These are phyloP conservation scores for Ophion ventricosus DNA, from an alignment of 2,888 invertebrate species.

Conservation along the genomic window DNA sequence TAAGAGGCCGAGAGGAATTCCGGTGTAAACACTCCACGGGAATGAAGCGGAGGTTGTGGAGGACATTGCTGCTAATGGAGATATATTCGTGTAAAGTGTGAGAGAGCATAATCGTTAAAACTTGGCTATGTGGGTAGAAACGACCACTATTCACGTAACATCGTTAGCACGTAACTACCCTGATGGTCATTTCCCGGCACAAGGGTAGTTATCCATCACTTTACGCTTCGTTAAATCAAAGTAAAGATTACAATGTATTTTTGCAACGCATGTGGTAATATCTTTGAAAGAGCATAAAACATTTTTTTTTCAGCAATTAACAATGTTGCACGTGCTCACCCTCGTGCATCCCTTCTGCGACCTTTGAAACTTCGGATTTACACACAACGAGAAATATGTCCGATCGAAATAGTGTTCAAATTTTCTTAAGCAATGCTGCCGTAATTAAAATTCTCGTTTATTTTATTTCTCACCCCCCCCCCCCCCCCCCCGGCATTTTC, in stretches of 20 bases:
- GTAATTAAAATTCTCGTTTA: slow-evolving; percentile 11
- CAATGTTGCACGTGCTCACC: neutral
- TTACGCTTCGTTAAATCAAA: neutral
- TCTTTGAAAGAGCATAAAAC: neutral
- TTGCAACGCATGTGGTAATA: neutral
- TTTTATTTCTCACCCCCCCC: neutral
- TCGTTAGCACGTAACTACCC: neutral
- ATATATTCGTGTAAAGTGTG: neutral
- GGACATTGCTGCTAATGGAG: neutral
- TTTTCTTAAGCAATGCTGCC: neutral
- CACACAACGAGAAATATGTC: neutral
- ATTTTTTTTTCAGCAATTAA: neutral
- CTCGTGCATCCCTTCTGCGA: neutral
- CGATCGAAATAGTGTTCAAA: neutral
- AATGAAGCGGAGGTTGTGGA: neutral
- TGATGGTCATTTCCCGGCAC: neutral
- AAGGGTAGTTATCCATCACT: neutral
- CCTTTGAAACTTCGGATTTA: neutral
- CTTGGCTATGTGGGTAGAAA: neutral
- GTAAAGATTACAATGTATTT: neutral
- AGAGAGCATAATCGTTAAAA: neutral
- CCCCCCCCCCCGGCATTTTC: neutral
- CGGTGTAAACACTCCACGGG: neutral
- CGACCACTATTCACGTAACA: neutral
- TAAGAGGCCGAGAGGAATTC: neutral